Evolutionary conservation across 2,888 invertebrate species (phyloP), one percentile per base, ranked within the genome.

Genomic region (Zhuqinia jingwanae): DNA sequence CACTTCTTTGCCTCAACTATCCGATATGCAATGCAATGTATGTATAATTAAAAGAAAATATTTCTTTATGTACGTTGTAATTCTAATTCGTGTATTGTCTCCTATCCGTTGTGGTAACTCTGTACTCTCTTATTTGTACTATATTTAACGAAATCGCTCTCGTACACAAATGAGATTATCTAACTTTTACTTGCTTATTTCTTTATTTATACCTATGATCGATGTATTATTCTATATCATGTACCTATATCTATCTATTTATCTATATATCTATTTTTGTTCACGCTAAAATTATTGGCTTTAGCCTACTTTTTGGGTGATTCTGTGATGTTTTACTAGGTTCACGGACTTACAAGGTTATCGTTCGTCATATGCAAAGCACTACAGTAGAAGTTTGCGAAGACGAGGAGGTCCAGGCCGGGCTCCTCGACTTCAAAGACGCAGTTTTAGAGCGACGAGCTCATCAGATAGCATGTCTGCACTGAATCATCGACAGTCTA

Each of bases 351-450:
- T 87, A 15, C 87, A 82, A 73, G 82, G 82, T 82, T 83, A 83
- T 87, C 87, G 79, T 73, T 83, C 87, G 63, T 73, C 87, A 75
- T 87, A 79, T 30, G 60, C 87, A 56, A 87, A 87, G 79, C 30
- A 70, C 75, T 75, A 75, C 70, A 79, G 80, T 89, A 89, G 88
- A 89, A 89, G 89, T 87, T 88, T 88, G 47, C 86, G 85, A 89
- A 89, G 85, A 83, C 88, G 87, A 88, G 87, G 88, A 63, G 70
- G 88, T 86, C 85, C 88, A 42, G 85, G 82, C 22, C 88, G 89
- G 85, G 68, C 88, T 82, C 88, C 89, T 87, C 89, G 89, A 63
- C 89, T 88, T 87, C 88, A 89, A 80, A 88, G 87, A 85, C 87
- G 88, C 82, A 88, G 89, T 88, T 88, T 88, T 88, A 88, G 83